Base-by-base conservation (phyloP, 35 echinoderm and acorn worm genomes). In the Heliocidaris tuberculata region DNA sequence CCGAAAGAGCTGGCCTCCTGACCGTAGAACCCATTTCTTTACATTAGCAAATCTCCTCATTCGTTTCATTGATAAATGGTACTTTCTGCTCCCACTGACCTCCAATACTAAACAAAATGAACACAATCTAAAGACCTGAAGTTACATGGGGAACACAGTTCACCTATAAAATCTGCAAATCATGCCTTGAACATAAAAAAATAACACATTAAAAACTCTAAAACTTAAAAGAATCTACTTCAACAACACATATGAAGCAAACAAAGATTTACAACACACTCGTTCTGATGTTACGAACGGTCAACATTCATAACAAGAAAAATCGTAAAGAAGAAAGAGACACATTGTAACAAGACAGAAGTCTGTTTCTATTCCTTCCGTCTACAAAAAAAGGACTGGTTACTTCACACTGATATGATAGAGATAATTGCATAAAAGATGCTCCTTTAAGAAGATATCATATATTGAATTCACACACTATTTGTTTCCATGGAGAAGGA, bases 381-480 rank as follows among this genome's bases (percentile, higher is more conserved):
- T 24, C 19, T 78, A 56, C 27, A 78, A 78, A 78, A 78, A 78
- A 19, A 78, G 65, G 65, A 78, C 65, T 78, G 21, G 7, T 78
- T 78, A 78, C 27, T 78, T 78, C 65, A 78, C 65, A 78, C 65
- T 78, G 15, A 78, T 19, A 78, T n/a, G 6, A 78, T 24, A 78
- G 65, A 78, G 65, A 21, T 78, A 24, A 78, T 78, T 78, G 65
- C 65, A 78, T 78, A 78, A 78, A n/a, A 78, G 65, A 78, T 78
- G 65, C 65, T 78, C 65, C 65, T 78, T 78, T 78, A 1, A 78
- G 65, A 78, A 78, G 52, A 78, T 78, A 78, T n/a, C 65, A 78
- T 78, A 78, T 78, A 21, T 78, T 78, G 65, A 78, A 78, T 78
- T 78, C 65, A 78, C 65, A 78, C 65, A 78, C 65, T 78, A 78